These are phyloP conservation scores for Zosterops borbonicus DNA, from an alignment of 2,113 vertebrate genomes.

Conservation along the genomic window DNA sequence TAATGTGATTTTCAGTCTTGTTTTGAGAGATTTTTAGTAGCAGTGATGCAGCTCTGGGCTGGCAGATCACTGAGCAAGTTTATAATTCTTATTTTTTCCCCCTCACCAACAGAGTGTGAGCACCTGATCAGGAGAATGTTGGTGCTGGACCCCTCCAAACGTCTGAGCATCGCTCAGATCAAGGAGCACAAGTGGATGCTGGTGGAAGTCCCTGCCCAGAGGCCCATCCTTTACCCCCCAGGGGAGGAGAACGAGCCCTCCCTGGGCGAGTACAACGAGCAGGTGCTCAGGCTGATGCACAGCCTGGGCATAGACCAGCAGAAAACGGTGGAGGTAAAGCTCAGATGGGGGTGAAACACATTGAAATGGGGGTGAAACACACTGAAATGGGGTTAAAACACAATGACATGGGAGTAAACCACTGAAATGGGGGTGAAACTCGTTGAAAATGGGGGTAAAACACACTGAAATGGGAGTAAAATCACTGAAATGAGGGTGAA, in stretches of 20 bases:
- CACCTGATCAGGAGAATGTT: conserved; percentile 97
- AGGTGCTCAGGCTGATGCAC: conserved; percentile 96
- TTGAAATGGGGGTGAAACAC: accelerated
- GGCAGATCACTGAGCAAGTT: background rate
- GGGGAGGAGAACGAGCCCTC: conserved; percentile 79
- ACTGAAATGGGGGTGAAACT: no score
- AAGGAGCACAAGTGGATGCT: conserved; percentile 99
- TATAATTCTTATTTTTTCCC: background rate
- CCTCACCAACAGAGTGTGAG: conserved; percentile 84
- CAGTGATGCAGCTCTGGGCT: background rate
- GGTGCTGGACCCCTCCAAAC: conserved; percentile 93
- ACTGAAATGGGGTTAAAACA: background rate
- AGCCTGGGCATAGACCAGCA: conserved; percentile 98
- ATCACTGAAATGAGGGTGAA: background rate
- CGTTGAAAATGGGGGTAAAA: background rate
- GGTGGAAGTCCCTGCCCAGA: conserved; percentile 88
- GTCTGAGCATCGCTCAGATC: conserved; percentile 91
- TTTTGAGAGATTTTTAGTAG: background rate
- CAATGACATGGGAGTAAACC: background rate
- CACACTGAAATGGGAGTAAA: background rate
- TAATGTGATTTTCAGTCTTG: background rate
- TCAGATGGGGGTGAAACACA: accelerated
- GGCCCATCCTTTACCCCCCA: conserved; percentile 86
- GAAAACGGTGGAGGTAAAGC: conserved; percentile 93
- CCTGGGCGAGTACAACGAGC: conserved; percentile 92